Evolutionary conservation across 1,140 invertebrate genomes (phyloP).

Genomic region (Brachionus asplanchnoidis): DNA sequence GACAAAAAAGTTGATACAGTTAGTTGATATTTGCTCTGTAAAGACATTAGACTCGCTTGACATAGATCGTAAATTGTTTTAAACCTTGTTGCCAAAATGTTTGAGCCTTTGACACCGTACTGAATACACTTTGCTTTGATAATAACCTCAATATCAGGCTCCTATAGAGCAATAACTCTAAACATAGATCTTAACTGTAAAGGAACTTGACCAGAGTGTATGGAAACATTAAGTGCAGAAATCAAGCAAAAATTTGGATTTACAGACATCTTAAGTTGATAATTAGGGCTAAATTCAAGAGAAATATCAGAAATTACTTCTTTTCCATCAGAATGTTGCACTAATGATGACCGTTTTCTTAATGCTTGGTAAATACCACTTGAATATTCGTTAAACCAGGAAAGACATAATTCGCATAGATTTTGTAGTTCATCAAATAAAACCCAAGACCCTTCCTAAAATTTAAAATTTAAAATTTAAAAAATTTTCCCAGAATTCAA

Average conservation of each 20-base stretch:
- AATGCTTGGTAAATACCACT: conserved; percentile 48
- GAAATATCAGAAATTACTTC: conserved; percentile 47
- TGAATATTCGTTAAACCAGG: conserved; percentile 51
- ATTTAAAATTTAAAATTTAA: background rate
- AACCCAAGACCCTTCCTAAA: conserved; percentile 56
- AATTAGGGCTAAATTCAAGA: background rate
- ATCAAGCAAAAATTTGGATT: conserved; percentile 47
- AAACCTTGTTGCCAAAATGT: conserved; percentile 50
- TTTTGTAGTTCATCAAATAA: conserved; percentile 54
- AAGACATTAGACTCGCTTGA: conserved; percentile 8
- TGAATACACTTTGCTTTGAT: conserved; percentile 53
- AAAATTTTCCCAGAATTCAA: background rate
- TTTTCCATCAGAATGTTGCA: conserved; percentile 50
- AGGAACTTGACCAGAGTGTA: conserved; percentile 43
- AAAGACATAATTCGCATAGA: conserved; percentile 48
- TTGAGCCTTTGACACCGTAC: conserved; percentile 51
- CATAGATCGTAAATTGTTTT: conserved; percentile 51
- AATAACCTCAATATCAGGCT: conserved; percentile 51
- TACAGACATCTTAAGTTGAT: conserved; percentile 46
- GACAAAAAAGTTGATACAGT: background rate
- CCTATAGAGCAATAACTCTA: conserved; percentile 50
- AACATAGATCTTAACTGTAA: conserved; percentile 51
- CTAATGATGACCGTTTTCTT: conserved; percentile 45
- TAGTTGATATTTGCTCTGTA: conserved; percentile 10
- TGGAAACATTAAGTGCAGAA: conserved; percentile 50